These are phyloP conservation scores for Peromyscus eremicus DNA, from an alignment of 2,797 vertebrate genomes.

Conservation along the genomic window DNA sequence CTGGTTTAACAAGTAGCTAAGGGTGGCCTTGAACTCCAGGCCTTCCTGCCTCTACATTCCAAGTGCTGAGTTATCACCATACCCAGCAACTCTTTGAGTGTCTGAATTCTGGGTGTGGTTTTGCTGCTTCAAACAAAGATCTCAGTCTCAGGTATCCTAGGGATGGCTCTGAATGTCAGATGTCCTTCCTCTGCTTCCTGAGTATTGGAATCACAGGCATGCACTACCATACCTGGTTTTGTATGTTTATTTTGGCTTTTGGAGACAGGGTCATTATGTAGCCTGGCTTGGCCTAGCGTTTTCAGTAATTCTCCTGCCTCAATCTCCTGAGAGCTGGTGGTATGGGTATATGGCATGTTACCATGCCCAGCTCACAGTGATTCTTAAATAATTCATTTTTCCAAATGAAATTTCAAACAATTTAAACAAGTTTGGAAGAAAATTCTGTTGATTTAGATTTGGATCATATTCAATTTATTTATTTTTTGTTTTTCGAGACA, in stretches of 20 bases:
- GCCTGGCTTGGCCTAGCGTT: background rate
- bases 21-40: background rate
- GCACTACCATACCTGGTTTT: background rate
- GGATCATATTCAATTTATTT: background rate
- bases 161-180: background rate
- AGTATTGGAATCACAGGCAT: background rate
- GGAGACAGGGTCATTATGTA: background rate
- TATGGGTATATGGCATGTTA: background rate
- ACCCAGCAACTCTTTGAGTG: background rate
- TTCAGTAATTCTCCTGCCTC: background rate
- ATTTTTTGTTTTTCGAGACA: no score
- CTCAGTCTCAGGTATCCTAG: background rate
- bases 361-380: background rate
- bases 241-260: background rate
- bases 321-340: background rate
- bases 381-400: background rate
- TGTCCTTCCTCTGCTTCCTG: background rate
- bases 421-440: background rate
- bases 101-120: background rate
- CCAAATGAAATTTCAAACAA: background rate
- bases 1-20: background rate
- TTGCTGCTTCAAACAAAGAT: background rate
- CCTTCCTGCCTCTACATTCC: background rate
- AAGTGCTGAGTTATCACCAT: background rate
- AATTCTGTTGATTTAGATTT: background rate